Evolutionary conservation across 2,888 invertebrate species (phyloP), one percentile per base, ranked within the genome.

Genomic region (Gandaritis pyraliata): DNA sequence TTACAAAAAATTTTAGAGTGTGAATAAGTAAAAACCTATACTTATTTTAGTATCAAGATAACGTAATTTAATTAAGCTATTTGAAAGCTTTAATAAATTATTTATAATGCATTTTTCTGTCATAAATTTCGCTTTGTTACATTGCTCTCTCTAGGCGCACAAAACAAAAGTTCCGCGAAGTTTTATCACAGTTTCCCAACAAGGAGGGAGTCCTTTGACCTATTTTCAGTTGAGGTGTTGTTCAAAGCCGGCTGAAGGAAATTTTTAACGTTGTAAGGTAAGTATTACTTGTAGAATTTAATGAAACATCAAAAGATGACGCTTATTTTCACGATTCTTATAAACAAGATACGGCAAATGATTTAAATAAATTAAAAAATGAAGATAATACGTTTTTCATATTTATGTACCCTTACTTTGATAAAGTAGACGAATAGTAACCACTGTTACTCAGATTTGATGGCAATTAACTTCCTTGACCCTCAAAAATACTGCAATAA

Each of bases 131-230:
- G 72, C 73, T 75, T 75, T 74, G 77, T 76, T 71, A 77, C 77
- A 75, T 69, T 69, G 73, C 70, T 73, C 77, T 70, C 61, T 76
- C 75, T 82, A 87, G 90, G 88, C 88, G 84, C 85, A 86, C 91
- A 87, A 90, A 91, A 92, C 90, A 91, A 90, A 90, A 92, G 89
- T 90, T 92, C 80, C 72, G 74, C 70, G 63, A 70, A 90, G 84
- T 90, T 91, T 90, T 90, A 90, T 88, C 87, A 86, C 82, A 80
- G 82, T 79, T 77, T 67, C 73, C 81, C 84, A 83, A 78, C 70
- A 75, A 79, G 78, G 77, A 78, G 79, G 83, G 81, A 81, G 78
- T 79, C 86, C 83, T 84, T 78, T 91, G 90, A 91, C 91, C 91
- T 87, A 90, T 90, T 90, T 90, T 82, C 62, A 82, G 80, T 72